Evolutionary conservation across 23 tunicate genomes (phyloP), one percentile per base, ranked within the genome.

Genomic region (Ciona savignyi): DNA sequence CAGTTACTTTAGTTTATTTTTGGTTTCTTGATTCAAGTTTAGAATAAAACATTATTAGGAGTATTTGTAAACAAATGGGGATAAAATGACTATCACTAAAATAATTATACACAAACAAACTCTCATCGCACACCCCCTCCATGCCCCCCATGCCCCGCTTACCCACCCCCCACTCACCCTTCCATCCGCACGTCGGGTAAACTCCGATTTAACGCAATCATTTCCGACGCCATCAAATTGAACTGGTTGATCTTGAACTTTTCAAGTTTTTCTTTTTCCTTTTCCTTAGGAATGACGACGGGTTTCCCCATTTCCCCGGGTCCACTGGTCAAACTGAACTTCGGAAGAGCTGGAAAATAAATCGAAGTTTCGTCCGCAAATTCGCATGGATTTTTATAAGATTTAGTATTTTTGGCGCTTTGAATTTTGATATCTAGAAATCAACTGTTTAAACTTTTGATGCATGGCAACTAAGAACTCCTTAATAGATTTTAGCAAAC

Each of bases 271-370:
- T 95, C 95, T 71, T 83, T 49, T 70, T 95, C 95, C 29, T 61
- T 70, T n/a, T 83, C 90, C 70, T 80, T 80, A n/a, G 95, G 95
- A 21, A 95, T 87, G 15, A 75, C 51, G 24, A 95, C 99, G 1
- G 99, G 80, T 70, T 89, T 89, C 9, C 99, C 99, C 91, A 84
- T 95, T 65, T 95, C 99, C 19, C 99, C 99, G 19, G 99, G 99
- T 20, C 99, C 99, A 51, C 69, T 74, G 21, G 88, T 77, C 25
- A 68, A 73, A 51, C 75, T 70, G 28, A 82, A 82, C 35, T 63
- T 65, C 4, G 87, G 87, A 6, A 82, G 34, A 25, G 87, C 87
- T 82, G 35, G 0, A 75, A 69, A 64, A 29, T 29, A 63, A 32
- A 1, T 3, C 4, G 4, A 20, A n/a, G n/a, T n/a, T n/a, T n/a